phyloP scores from a whole-genome alignment of 92 coral and sea anemone genomes.

The Palythoa grandiflora region DNA sequence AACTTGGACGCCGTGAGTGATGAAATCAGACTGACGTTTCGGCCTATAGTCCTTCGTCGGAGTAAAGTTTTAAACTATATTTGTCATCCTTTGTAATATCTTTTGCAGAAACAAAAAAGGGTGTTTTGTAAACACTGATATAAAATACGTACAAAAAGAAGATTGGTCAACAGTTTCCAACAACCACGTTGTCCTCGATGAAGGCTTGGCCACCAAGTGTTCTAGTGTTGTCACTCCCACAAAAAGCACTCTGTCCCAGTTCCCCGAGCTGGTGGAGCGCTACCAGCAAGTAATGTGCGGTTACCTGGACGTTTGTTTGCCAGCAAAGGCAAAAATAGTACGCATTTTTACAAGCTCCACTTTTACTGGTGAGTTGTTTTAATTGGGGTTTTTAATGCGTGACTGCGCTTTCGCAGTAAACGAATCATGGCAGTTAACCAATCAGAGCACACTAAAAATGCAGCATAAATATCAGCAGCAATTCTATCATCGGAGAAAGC shows the following conservation, averaged over 20 bases:
- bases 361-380: slow-evolving; percentile 66
- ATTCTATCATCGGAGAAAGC: too few relatives aligned
- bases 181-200: slow-evolving; percentile 5
- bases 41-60: too few relatives aligned
- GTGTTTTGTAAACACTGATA: not conserved
- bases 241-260: slow-evolving; percentile 69
- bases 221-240: slow-evolving; percentile 5
- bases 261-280: slow-evolving; percentile 75
- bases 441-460: not conserved
- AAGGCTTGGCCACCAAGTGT: slow-evolving; percentile 9
- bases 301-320: slow-evolving; percentile 60
- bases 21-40: too few relatives aligned
- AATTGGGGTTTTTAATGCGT: too few relatives aligned
- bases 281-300: slow-evolving; percentile 75
- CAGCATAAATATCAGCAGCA: too few relatives aligned
- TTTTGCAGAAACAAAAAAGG: slow-evolving; percentile 1
- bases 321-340: slow-evolving; percentile 71
- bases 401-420: not conserved
- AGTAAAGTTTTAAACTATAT: too few relatives aligned
- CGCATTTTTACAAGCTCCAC: slow-evolving; percentile 88
- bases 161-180: slow-evolving; percentile 4
- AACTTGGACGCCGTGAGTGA: too few relatives aligned
- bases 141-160: not conserved
- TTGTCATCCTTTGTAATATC: not conserved
- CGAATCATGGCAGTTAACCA: not conserved